Percentiles rank a stretch among this genome's conserved stretches.
Conservation (phyloP, 1,140 invertebrate species). For the Apis cerana region DNA sequence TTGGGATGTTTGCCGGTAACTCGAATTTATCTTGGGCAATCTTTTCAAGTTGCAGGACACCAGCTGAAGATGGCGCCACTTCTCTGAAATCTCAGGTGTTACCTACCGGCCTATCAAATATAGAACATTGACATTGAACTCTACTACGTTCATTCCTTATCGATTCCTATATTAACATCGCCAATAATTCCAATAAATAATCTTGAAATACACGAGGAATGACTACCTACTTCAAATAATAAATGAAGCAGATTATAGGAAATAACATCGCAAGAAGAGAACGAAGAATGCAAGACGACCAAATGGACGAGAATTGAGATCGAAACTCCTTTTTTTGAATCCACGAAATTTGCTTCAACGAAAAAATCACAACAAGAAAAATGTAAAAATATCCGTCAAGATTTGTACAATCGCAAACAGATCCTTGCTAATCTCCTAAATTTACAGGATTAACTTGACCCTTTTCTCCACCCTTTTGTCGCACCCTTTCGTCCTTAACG, state of each 20-base stretch:
- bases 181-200: too few species aligned
- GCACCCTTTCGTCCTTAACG: slow-evolving; percentile 33
- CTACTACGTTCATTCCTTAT: neutral
- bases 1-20: neutral
- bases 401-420: neutral
- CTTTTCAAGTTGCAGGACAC: slow-evolving; percentile 1
- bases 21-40: neutral
- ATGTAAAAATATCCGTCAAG: neutral
- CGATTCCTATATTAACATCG: neutral
- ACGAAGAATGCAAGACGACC: too few species aligned
- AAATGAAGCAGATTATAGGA: too few species aligned
- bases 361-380: accelerated
- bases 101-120: neutral
- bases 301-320: too few species aligned
- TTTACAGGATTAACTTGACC: neutral
- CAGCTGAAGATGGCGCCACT: neutral
- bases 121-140: neutral
- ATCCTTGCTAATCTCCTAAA: neutral
- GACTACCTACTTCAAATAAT: neutral
- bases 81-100: neutral
- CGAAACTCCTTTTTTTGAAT: too few species aligned
- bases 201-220: neutral
- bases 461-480: slow-evolving; percentile 13
- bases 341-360: too few species aligned
- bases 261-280: neutral